A percentile compares a stretch with the other conserved stretches of the same genome.
These are phyloP conservation scores for Sinohyriopsis cumingii DNA, from an alignment of 2,888 invertebrate genomes.

Conservation along the genomic window DNA sequence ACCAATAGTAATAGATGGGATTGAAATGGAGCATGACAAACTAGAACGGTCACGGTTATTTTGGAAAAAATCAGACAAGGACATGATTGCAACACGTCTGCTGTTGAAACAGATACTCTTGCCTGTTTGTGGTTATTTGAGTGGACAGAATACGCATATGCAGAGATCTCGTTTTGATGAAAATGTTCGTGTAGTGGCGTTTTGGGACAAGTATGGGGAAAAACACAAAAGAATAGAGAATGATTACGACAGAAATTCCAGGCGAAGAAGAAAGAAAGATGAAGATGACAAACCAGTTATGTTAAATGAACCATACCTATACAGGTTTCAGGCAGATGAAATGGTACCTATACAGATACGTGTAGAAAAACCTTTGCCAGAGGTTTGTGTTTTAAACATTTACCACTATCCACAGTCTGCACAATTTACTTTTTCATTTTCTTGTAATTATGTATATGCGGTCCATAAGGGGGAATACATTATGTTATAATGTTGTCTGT, in stretches of 20 bases:
- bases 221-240: slow-evolving; percentile 26
- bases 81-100: slow-evolving; percentile 6
- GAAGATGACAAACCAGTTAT: too few species aligned
- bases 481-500: too few species aligned
- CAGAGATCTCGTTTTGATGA: slow-evolving; percentile 78
- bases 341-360: slow-evolving; percentile 78
- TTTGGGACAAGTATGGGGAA: slow-evolving; percentile 78
- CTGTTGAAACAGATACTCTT: slow-evolving; percentile 14
- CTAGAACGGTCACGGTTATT: neutral
- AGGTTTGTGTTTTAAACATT: slow-evolving; percentile 66
- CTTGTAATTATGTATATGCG: too few species aligned
- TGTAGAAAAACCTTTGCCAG: slow-evolving; percentile 80
- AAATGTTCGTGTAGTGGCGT: slow-evolving; percentile 86
- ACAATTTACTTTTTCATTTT: too few species aligned
- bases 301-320: slow-evolving; percentile 1
- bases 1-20: neutral
- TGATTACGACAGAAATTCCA: too few species aligned
- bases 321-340: slow-evolving; percentile 27
- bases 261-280: too few species aligned
- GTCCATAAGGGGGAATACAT: too few species aligned
- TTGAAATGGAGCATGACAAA: slow-evolving; percentile 6
- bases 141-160: slow-evolving; percentile 48
- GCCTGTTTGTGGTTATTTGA: slow-evolving; percentile 13
- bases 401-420: too few species aligned
- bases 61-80: too few species aligned